phyloP scores from a whole-genome alignment of 2,797 vertebrate genomes.

The Sciurus vulgaris region DNA sequence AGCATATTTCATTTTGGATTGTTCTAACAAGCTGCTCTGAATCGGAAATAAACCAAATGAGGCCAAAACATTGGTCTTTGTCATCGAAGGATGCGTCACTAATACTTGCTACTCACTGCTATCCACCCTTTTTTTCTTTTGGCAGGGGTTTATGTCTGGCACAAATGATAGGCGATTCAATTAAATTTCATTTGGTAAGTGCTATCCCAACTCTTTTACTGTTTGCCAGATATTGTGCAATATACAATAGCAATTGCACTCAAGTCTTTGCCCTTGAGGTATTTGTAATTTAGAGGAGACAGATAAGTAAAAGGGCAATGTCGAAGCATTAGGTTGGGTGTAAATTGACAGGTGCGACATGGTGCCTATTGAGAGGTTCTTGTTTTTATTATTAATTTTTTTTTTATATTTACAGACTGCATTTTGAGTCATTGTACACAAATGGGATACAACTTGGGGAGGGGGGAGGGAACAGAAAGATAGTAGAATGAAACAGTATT shows the following conservation, averaged over 20 bases:
- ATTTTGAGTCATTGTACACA: no score
- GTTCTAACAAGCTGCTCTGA: conserved; percentile 75
- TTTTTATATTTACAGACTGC: no score
- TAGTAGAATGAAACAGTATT: no score
- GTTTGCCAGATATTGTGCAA: conserved; percentile 42
- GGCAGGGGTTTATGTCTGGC: conserved; percentile 16
- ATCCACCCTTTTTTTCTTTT: neutral
- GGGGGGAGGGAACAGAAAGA: no score
- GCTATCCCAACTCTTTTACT: neutral
- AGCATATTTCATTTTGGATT: conserved; percentile 58
- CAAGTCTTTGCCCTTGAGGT: neutral
- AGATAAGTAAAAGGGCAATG: neutral
- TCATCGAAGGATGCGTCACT: conserved; percentile 78
- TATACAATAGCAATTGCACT: neutral
- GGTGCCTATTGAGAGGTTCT: neutral
- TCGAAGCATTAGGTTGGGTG: neutral
- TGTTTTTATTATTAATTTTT: no score
- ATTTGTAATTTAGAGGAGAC: neutral
- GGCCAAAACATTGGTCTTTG: conserved; percentile 64
- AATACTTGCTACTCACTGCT: conserved; percentile 65
- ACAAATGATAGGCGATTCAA: conserved; percentile 38
- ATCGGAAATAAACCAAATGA: conserved; percentile 66
- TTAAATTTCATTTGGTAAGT: conserved; percentile 39
- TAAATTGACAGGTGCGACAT: neutral
- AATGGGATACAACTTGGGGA: no score